phyloP scores from a whole-genome alignment of 2,797 vertebrate genomes.

The Rallus crepitans region DNA sequence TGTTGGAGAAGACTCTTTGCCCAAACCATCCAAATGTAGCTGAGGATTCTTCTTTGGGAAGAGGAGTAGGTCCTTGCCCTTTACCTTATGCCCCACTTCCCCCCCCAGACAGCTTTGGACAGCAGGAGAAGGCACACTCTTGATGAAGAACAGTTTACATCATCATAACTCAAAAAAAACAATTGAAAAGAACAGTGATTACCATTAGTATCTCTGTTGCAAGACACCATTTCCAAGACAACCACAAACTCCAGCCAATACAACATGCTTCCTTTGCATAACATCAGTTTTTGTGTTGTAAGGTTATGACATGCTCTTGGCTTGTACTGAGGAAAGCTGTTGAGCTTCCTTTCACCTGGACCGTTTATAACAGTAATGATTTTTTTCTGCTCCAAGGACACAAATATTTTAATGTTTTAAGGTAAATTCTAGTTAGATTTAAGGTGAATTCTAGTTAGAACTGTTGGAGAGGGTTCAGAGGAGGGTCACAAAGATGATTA shows the following conservation, averaged over 20 bases:
- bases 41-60: background rate
- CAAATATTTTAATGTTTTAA: background rate
- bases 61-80: background rate
- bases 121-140: background rate
- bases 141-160: background rate
- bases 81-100: background rate
- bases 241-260: background rate
- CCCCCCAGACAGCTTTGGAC: background rate
- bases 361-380: background rate
- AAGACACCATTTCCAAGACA: background rate
- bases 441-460: no score
- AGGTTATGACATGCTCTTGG: background rate
- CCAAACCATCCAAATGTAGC: background rate
- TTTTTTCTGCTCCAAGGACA: background rate
- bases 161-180: background rate
- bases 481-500: no score
- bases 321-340: background rate
- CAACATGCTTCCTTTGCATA: background rate
- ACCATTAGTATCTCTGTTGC: background rate
- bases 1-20: background rate
- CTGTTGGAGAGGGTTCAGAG: no score
- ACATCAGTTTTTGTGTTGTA: rapidly evolving
- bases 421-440: background rate
- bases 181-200: background rate
- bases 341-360: background rate